These are phyloP conservation scores for Anolis apletophallus DNA, from an alignment of 2,797 vertebrate species.

Conservation along the genomic window DNA sequence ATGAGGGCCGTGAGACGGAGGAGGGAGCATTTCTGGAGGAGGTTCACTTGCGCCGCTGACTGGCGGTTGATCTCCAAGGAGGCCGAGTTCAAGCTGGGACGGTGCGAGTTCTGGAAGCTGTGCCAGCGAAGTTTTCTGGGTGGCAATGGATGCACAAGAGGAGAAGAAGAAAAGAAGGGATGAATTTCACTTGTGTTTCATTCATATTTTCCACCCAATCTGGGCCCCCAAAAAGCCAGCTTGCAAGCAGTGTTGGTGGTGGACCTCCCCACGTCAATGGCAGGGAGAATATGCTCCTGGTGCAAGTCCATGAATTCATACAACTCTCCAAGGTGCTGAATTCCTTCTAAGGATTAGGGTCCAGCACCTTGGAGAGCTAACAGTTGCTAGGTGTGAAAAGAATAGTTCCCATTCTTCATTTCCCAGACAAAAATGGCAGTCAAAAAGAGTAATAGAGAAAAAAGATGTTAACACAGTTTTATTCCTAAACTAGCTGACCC, in stretches of 20 bases:
- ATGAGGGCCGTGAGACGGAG: conserved; percentile 86
- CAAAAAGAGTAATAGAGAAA: background rate
- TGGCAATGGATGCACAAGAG: background rate
- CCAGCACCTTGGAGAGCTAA: no score
- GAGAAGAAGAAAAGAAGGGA: background rate
- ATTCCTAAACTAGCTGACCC: no score
- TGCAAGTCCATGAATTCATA: no score
- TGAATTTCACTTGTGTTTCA: no score
- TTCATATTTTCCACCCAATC: no score
- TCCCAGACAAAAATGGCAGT: background rate
- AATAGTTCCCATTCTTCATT: no score
- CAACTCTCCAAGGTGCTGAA: no score
- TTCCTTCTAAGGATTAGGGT: no score
- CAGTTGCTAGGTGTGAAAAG: background rate
- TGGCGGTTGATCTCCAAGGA: conserved; percentile 88
- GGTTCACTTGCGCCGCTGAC: conserved; percentile 86
- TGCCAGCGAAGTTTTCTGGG: conserved; percentile 88
- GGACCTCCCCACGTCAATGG: no score
- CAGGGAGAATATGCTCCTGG: no score
- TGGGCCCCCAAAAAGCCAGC: no score
- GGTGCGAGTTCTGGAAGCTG: conserved; percentile 90
- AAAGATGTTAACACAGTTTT: background rate
- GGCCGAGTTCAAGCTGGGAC: conserved; percentile 86
- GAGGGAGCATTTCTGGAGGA: conserved; percentile 87
- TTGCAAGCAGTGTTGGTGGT: no score